These are phyloP conservation scores for Tuta absoluta DNA, from an alignment of 2,888 invertebrate species.

Conservation along the genomic window DNA sequence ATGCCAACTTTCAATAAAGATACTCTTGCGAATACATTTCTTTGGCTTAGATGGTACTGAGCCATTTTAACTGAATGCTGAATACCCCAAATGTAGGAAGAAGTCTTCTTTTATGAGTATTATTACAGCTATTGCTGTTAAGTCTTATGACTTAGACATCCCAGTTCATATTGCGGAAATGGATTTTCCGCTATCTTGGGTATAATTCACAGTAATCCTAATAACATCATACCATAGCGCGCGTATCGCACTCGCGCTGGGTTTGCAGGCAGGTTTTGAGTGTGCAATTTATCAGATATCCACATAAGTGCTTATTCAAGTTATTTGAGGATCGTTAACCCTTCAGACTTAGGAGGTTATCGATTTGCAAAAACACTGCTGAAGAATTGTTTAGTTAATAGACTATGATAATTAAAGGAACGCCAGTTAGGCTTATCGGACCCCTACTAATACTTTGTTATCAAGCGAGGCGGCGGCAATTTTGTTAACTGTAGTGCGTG, in stretches of 20 bases:
- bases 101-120: conserved; percentile 43
- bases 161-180: conserved; percentile 30
- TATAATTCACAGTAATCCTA: conserved; percentile 40
- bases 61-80: conserved; percentile 43
- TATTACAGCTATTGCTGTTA: conserved; percentile 38
- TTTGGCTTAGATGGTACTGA: conserved; percentile 39
- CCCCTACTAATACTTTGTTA: conserved; percentile 31
- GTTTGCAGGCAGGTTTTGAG: conserved; percentile 24
- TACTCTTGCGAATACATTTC: conserved; percentile 35
- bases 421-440: conserved; percentile 24
- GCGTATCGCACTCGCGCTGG: conserved; percentile 39
- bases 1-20: conserved; percentile 62
- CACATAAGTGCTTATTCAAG: conserved; percentile 20
- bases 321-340: conserved; percentile 16
- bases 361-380: conserved; percentile 10
- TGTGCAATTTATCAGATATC: conserved; percentile 27
- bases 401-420: conserved; percentile 28
- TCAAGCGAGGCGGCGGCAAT: conserved; percentile 27
- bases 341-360: background rate
- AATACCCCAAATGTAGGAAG: conserved; percentile 42
- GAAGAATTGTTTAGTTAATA: background rate
- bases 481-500: conserved; percentile 31
- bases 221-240: conserved; percentile 36
- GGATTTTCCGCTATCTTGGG: conserved; percentile 28
- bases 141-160: conserved; percentile 33